A percentile compares a stretch with the other conserved stretches of the same genome.
phyloP scores from a whole-genome alignment of 2,113 vertebrate species.

The Hydrolagus affinis region DNA sequence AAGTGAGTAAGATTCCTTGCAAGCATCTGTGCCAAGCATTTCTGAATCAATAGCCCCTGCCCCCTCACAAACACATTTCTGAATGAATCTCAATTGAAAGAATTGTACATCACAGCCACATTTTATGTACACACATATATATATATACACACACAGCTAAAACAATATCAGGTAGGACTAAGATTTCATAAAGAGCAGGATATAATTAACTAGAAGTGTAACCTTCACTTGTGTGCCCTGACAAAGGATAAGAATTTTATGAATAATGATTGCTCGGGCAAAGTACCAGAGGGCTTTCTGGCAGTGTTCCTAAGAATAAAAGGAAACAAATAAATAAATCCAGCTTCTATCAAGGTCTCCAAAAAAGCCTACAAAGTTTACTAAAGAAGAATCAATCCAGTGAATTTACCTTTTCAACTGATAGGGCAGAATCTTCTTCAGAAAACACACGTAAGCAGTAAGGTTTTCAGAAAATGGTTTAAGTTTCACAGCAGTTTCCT shows the following conservation, averaged over 20 bases:
- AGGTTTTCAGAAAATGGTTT: conserved; percentile 80
- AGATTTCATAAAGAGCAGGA: not conserved
- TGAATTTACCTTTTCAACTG: conserved; percentile 86
- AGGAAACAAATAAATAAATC: not conserved
- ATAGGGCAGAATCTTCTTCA: conserved; percentile 94
- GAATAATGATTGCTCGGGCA: not conserved
- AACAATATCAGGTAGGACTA: not conserved
- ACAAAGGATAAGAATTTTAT: too few relatives aligned
- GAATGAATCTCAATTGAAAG: not conserved
- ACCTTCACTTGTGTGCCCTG: not conserved
- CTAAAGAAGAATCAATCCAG: conserved; percentile 40
- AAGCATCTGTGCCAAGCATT: not conserved
- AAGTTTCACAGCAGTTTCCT: conserved; percentile 90
- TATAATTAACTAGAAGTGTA: not conserved
- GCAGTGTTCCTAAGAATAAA: not conserved
- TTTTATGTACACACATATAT: too few relatives aligned
- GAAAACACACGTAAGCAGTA: conserved; percentile 74
- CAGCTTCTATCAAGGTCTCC: too few relatives aligned
- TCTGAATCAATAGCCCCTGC: too few relatives aligned
- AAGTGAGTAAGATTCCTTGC: not conserved
- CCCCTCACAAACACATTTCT: not conserved
- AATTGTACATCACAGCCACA: not conserved
- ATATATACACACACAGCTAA: not conserved
- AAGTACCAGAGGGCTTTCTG: not conserved
- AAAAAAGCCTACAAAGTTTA: not conserved